Conservation (phyloP, 2,888 invertebrate species). For the Cryptocephalus moraei region DNA sequence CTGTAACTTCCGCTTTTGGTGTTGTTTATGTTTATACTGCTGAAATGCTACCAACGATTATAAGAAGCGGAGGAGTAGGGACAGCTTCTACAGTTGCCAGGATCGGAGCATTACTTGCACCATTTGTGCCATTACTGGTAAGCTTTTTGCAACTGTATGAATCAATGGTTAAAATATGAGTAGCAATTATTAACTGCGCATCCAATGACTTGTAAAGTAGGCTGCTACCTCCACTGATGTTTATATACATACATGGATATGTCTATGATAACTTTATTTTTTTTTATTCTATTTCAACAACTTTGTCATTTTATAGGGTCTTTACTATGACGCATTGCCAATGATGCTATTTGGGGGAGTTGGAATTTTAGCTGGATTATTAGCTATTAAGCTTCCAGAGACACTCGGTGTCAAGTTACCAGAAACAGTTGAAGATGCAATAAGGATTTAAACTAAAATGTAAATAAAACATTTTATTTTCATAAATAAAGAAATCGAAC, state of each 20-base stretch:
- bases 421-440: conserved; percentile 47
- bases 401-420: conserved; percentile 51
- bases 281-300: neutral
- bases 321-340: conserved; percentile 32
- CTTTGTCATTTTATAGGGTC: conserved; percentile 32
- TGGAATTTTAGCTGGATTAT: conserved; percentile 42
- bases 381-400: conserved; percentile 51
- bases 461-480: too few species aligned
- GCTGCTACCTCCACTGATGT: too few species aligned
- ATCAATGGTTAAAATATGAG: neutral
- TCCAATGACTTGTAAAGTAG: too few species aligned
- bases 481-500: too few species aligned
- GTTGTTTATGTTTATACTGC: conserved; percentile 31
- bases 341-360: conserved; percentile 45
- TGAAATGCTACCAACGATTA: conserved; percentile 44
- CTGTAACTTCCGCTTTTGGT: neutral
- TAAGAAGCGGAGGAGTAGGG: conserved; percentile 50
- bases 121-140: conserved; percentile 51
- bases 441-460: conserved; percentile 10
- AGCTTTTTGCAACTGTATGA: conserved; percentile 6
- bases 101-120: conserved; percentile 50
- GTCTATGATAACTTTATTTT: neutral
- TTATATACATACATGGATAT: neutral
- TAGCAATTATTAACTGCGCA: too few species aligned
- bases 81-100: conserved; percentile 48